Conservation (phyloP, 2,797 vertebrate species). For the Takifugu rubripes region DNA sequence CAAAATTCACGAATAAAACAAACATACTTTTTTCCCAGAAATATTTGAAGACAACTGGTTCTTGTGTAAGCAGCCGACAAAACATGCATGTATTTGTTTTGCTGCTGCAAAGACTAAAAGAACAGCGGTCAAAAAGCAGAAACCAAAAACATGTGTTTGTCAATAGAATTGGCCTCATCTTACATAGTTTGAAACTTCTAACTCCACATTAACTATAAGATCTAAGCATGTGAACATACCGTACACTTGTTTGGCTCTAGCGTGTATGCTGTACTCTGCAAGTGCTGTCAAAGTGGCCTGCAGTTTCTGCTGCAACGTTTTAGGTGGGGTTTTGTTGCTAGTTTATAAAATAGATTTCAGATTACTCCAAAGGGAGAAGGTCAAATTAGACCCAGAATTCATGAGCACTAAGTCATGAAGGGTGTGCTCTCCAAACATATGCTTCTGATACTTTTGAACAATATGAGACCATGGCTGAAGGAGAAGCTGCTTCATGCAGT, state of each 20-base stretch:
- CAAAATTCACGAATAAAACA: background rate
- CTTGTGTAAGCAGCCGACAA: conserved; percentile 5
- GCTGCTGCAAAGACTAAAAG: background rate
- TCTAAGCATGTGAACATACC: background rate
- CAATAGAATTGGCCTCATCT: background rate
- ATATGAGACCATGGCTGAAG: background rate
- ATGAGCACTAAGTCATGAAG: conserved; percentile 32
- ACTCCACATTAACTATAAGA: background rate
- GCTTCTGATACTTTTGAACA: background rate
- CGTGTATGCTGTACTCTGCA: background rate
- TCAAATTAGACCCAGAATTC: conserved; percentile 53
- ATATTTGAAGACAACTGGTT: conserved; percentile 7
- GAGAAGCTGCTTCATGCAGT: background rate
- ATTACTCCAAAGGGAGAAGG: conserved; percentile 28
- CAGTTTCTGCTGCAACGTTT: conserved; percentile 4
- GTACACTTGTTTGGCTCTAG: background rate
- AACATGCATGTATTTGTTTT: background rate
- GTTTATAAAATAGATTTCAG: conserved; percentile 19
- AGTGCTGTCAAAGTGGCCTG: conserved; percentile 1
- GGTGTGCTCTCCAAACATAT: conserved; percentile 16
- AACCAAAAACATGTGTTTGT: background rate
- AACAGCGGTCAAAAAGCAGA: background rate
- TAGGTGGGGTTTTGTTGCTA: conserved; percentile 2
- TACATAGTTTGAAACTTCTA: background rate
- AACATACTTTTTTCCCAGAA: conserved; percentile 2